A percentile compares a stretch with the other conserved stretches of the same genome.
Evolutionary conservation across 30 jellyfish, hydroid and myxozoan genomes (phyloP).

Genomic region (Rhopilema esculentum): DNA sequence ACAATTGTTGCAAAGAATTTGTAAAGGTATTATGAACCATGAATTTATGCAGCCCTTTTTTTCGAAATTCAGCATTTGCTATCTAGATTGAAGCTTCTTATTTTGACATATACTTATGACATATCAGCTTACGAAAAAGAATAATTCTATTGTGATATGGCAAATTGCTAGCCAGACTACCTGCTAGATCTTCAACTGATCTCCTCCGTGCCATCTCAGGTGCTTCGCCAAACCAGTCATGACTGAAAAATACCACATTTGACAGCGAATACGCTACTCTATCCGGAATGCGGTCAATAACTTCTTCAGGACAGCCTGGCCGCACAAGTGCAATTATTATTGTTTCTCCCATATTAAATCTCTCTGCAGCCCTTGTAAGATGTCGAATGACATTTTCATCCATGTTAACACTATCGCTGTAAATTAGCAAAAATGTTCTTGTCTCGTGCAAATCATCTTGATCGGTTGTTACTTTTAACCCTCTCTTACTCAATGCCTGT

Average conservation of each 20-base stretch:
- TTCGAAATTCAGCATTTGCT: no score
- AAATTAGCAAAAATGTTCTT: constrained; percentile 38
- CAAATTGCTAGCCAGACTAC: not conserved
- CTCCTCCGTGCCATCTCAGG: constrained; percentile 23
- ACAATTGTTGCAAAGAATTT: no score
- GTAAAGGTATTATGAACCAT: no score
- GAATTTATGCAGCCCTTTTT: no score
- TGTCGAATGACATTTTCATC: constrained; percentile 67
- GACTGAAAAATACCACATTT: constrained; percentile 43
- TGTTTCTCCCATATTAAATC: constrained; percentile 65
- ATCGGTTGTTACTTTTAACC: constrained; percentile 56
- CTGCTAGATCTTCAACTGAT: constrained; percentile 28
- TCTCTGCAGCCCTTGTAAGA: constrained; percentile 70
- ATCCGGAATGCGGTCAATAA: constrained; percentile 64
- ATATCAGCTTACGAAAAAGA: no score
- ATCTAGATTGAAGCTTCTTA: no score
- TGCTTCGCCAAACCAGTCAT: constrained; percentile 54
- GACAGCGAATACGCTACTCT: constrained; percentile 63
- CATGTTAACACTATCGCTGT: constrained; percentile 59
- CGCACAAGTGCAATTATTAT: constrained; percentile 37
- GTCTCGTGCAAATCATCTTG: constrained; percentile 61
- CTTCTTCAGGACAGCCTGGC: constrained; percentile 70
- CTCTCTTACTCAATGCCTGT: constrained; percentile 29
- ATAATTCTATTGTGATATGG: not conserved
- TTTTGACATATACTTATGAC: no score